phyloP scores from a whole-genome alignment of 2,113 vertebrate species.

The Uria aalge region DNA sequence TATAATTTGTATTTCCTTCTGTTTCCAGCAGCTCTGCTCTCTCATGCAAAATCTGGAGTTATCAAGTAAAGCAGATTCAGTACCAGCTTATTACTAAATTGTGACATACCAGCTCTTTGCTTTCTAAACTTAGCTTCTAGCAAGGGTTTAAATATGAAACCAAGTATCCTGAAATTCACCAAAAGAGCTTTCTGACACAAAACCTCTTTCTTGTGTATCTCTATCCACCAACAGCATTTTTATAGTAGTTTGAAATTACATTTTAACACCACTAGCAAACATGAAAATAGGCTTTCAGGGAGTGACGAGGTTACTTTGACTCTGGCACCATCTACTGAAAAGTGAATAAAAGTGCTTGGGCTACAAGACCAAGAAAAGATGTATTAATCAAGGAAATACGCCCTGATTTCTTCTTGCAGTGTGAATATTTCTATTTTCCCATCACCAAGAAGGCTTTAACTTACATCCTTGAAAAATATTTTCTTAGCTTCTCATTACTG shows the following conservation, averaged over 20 bases:
- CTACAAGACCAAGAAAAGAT: neutral
- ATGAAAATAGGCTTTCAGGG: neutral
- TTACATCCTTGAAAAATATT: slow-evolving; percentile 13
- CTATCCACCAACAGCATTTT: neutral
- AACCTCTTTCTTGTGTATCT: neutral
- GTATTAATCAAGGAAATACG: neutral
- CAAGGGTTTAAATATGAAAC: neutral
- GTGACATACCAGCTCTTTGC: neutral
- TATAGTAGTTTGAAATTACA: neutral
- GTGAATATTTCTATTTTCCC: neutral
- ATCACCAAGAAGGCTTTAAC: neutral
- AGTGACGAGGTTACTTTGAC: slow-evolving; percentile 20
- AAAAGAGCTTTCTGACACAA: neutral
- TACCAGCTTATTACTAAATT: neutral
- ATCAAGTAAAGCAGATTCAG: neutral
- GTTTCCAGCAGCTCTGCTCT: neutral
- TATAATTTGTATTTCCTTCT: neutral
- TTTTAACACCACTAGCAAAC: neutral
- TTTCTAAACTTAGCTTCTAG: neutral
- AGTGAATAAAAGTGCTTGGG: neutral
- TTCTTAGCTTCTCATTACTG: slow-evolving; percentile 6
- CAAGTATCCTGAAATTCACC: neutral
- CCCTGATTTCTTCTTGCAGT: neutral
- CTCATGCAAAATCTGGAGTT: neutral
- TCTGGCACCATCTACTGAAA: slow-evolving; percentile 71